phyloP scores from a whole-genome alignment of 2,888 invertebrate genomes.

The Platycheirus rosarum region DNA sequence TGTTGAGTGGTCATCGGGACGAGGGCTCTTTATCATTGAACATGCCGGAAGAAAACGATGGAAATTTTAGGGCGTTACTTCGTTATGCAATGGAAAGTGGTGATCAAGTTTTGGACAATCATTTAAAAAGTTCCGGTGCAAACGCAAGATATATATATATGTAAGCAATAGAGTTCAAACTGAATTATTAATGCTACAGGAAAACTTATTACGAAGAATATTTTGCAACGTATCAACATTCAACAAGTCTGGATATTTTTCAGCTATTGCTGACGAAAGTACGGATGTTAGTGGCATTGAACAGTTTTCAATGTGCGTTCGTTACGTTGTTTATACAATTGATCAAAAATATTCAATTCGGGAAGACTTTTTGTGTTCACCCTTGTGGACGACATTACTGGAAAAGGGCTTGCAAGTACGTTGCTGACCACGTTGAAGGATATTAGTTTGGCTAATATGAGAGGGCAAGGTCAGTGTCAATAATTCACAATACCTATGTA shows the following conservation, averaged over 20 bases:
- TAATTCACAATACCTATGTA: neutral
- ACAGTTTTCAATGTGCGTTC: conserved; percentile 76
- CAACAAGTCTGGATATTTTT: conserved; percentile 75
- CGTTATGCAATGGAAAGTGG: too few species aligned
- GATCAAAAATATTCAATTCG: conserved; percentile 46
- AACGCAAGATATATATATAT: too few species aligned
- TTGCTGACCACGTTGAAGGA: conserved; percentile 62
- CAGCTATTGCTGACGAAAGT: conserved; percentile 43
- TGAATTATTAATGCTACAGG: too few species aligned
- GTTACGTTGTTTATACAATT: conserved; percentile 69
- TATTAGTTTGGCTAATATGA: conserved; percentile 39
- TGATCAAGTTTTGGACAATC: too few species aligned
- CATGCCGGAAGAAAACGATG: too few species aligned
- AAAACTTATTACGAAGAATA: too few species aligned
- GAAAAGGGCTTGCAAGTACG: conserved; percentile 65
- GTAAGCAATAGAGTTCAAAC: too few species aligned
- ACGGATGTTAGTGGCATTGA: conserved; percentile 75
- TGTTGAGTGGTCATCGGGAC: too few species aligned
- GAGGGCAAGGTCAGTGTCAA: conserved; percentile 41
- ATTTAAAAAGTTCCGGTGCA: too few species aligned
- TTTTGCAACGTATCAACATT: conserved; percentile 64
- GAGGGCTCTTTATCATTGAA: too few species aligned
- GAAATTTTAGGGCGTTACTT: too few species aligned
- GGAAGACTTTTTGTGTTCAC: conserved; percentile 76
- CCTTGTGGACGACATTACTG: conserved; percentile 65